Evolutionary conservation across 2,888 invertebrate genomes (phyloP).

Genomic region (Brachypterus glaber): DNA sequence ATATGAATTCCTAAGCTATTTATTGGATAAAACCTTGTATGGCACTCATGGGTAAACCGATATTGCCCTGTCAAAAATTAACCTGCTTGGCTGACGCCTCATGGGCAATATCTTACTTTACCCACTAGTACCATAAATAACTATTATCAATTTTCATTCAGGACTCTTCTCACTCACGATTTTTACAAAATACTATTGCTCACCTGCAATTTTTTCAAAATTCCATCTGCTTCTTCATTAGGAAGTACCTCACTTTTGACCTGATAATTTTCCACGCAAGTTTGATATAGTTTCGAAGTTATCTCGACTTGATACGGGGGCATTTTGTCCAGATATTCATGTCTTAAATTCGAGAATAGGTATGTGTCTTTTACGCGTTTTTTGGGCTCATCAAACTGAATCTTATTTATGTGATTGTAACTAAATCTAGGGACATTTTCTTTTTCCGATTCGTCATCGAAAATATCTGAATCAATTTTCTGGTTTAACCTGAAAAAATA

Average conservation of each 20-base stretch:
- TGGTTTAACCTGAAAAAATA: slow-evolving; percentile 13
- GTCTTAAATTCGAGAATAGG: slow-evolving; percentile 41
- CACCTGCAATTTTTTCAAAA: slow-evolving; percentile 42
- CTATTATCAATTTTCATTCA: too few species aligned
- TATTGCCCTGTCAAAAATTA: too few species aligned
- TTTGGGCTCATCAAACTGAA: slow-evolving; percentile 25
- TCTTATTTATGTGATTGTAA: slow-evolving; percentile 27
- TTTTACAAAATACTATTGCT: too few species aligned
- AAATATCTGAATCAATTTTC: slow-evolving; percentile 13
- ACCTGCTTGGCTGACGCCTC: too few species aligned
- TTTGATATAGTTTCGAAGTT: slow-evolving; percentile 33
- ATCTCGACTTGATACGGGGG: slow-evolving; percentile 41
- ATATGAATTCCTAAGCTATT: too few species aligned
- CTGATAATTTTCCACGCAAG: slow-evolving; percentile 27
- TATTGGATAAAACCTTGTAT: too few species aligned
- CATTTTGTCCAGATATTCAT: slow-evolving; percentile 44
- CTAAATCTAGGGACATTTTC: slow-evolving; percentile 27
- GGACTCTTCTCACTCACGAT: too few species aligned
- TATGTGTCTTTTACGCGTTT: slow-evolving; percentile 33
- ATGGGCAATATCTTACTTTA: too few species aligned
- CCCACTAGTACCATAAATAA: too few species aligned
- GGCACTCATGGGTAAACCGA: too few species aligned
- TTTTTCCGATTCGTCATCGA: slow-evolving; percentile 23
- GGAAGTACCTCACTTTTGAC: slow-evolving; percentile 21
- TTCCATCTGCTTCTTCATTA: slow-evolving; percentile 29